A percentile compares a stretch with the other conserved stretches of the same genome.
Conservation (phyloP, 2,888 invertebrate species). For the Heliconius ethilla region DNA sequence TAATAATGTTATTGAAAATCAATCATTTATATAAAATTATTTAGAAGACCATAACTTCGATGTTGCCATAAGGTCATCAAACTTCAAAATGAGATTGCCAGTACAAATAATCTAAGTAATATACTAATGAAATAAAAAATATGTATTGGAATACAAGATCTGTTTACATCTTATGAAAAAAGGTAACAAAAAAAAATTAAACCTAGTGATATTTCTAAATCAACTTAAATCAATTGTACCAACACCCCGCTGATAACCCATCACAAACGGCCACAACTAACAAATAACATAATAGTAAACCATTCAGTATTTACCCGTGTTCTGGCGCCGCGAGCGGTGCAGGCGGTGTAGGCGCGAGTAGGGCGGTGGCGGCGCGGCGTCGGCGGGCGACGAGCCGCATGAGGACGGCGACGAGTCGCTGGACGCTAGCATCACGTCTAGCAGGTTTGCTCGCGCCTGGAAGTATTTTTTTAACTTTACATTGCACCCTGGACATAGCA, state of each 20-base stretch:
- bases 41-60: neutral
- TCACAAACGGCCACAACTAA: neutral
- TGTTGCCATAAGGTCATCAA: neutral
- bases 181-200: neutral
- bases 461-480: conserved; percentile 30
- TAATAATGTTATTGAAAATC: no score
- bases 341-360: conserved; percentile 86
- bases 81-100: neutral
- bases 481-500: no score
- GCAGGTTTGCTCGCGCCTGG: conserved; percentile 87
- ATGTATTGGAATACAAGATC: no score
- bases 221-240: neutral
- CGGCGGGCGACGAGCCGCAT: conserved; percentile 83
- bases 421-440: conserved; percentile 90
- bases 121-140: no score
- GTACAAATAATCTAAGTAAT: neutral
- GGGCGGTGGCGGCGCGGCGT: conserved; percentile 62
- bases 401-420: conserved; percentile 87
- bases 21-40: no score
- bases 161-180: no score
- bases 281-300: conserved; percentile 34
- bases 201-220: neutral
- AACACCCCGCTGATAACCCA: no score
- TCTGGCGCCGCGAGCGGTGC: conserved; percentile 88
- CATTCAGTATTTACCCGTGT: conserved; percentile 83